These are phyloP conservation scores for Aplocera efformata DNA, from an alignment of 2,888 invertebrate species.

Conservation along the genomic window DNA sequence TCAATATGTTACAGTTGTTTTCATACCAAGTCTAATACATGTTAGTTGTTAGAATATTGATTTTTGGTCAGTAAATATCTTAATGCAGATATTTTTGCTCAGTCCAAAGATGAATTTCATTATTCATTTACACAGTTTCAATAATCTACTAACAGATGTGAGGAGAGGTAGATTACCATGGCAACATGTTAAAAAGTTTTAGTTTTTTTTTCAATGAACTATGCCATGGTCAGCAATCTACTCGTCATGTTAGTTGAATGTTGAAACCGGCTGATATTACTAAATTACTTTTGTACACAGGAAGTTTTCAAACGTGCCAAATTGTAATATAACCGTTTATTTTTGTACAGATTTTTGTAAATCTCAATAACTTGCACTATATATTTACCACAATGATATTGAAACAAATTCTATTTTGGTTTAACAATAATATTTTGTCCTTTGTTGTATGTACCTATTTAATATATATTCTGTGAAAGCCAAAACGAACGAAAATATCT, in stretches of 20 bases:
- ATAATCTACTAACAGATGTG: too few species aligned
- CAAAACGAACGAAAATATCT: conserved; percentile 31
- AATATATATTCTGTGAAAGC: conserved; percentile 21
- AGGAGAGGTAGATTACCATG: too few species aligned
- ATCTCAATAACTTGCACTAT: conserved; percentile 25
- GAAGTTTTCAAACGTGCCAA: conserved; percentile 60
- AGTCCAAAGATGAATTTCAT: conserved; percentile 52
- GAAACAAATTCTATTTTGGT: not conserved
- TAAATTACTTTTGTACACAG: conserved; percentile 27
- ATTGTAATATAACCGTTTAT: conserved; percentile 42
- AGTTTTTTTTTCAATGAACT: too few species aligned
- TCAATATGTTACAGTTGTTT: conserved; percentile 34
- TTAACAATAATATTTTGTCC: conserved; percentile 3
- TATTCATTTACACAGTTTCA: conserved; percentile 40
- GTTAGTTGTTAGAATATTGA: conserved; percentile 49
- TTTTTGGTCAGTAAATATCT: conserved; percentile 58
- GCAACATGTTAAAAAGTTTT: too few species aligned
- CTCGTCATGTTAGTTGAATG: too few species aligned
- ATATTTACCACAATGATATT: conserved; percentile 3
- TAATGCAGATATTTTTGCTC: conserved; percentile 40
- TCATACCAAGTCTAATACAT: conserved; percentile 42
- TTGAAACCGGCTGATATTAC: too few species aligned
- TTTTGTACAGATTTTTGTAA: conserved; percentile 30
- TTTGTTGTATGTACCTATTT: conserved; percentile 12
- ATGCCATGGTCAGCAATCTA: too few species aligned